Conservation (phyloP, 2,888 invertebrate genomes). For the Euspilapteryx auroguttella region DNA sequence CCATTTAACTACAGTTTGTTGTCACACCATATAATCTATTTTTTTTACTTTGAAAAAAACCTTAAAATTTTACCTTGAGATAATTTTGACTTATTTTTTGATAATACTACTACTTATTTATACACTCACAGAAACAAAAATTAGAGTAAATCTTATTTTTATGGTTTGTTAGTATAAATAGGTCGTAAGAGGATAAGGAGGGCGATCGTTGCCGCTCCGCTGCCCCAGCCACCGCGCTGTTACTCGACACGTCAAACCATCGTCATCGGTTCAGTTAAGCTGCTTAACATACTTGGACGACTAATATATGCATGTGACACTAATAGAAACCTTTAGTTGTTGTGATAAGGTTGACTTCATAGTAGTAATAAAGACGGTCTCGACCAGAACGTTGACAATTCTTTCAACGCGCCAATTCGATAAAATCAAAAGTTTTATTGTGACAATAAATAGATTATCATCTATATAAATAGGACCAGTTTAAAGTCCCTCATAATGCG, state of each 20-base stretch:
- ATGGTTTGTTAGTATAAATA: no score
- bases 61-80: slow-evolving; percentile 5
- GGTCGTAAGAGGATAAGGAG: no score
- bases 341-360: no score
- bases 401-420: slow-evolving; percentile 47
- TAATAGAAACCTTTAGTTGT: no score
- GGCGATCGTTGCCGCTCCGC: slow-evolving; percentile 1
- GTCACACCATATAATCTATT: slow-evolving; percentile 21
- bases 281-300: slow-evolving; percentile 28
- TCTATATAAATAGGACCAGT: slow-evolving; percentile 57
- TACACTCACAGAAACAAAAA: no score
- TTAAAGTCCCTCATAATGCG: slow-evolving; percentile 44
- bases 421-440: slow-evolving; percentile 56
- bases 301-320: no score
- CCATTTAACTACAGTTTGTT: slow-evolving; percentile 24
- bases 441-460: slow-evolving; percentile 59
- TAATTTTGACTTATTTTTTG: no score
- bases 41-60: slow-evolving; percentile 8
- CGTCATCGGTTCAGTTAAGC: slow-evolving; percentile 41
- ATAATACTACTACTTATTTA: no score
- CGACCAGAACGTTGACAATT: slow-evolving; percentile 59
- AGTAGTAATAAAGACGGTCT: no score
- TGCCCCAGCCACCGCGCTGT: slow-evolving; percentile 23
- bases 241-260: slow-evolving; percentile 38
- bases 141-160: no score